Conservation (phyloP, 35 echinoderm and acorn worm genomes). For the Heliocidaris erythrogramma region DNA sequence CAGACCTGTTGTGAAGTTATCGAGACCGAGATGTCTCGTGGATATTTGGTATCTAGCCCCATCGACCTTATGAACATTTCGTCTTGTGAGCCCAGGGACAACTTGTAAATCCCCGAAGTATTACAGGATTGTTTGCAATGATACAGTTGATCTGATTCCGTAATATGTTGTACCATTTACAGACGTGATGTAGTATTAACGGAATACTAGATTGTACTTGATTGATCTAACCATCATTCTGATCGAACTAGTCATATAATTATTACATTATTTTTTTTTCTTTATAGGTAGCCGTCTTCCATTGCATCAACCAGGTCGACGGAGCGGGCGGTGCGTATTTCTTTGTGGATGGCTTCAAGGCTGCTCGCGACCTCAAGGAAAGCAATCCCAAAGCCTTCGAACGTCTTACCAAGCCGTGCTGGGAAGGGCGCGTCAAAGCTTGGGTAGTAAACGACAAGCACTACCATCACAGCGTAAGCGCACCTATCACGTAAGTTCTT, state of each 20-base stretch:
- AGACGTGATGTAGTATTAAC: no score
- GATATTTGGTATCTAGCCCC: no score
- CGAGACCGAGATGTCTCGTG: no score
- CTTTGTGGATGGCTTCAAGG: slow-evolving; percentile 69
- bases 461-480: slow-evolving; percentile 52
- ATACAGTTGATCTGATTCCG: no score
- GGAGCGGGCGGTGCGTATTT: slow-evolving; percentile 58
- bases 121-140: no score
- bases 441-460: slow-evolving; percentile 50
- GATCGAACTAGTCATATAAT: background rate
- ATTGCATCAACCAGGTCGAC: slow-evolving; percentile 62
- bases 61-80: no score
- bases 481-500: slow-evolving; percentile 61
- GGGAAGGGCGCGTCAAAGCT: slow-evolving; percentile 60
- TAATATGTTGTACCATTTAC: no score
- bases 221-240: no score
- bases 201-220: no score
- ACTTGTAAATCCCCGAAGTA: no score
- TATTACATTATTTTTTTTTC: background rate
- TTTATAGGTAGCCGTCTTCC: slow-evolving; percentile 18
- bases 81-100: no score
- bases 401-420: slow-evolving; percentile 35
- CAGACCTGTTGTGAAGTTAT: no score
- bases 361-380: slow-evolving; percentile 51
- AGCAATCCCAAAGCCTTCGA: slow-evolving; percentile 56